Base-by-base conservation (phyloP, 92 coral and sea anemone species). In the Phenganax stokvisi region DNA sequence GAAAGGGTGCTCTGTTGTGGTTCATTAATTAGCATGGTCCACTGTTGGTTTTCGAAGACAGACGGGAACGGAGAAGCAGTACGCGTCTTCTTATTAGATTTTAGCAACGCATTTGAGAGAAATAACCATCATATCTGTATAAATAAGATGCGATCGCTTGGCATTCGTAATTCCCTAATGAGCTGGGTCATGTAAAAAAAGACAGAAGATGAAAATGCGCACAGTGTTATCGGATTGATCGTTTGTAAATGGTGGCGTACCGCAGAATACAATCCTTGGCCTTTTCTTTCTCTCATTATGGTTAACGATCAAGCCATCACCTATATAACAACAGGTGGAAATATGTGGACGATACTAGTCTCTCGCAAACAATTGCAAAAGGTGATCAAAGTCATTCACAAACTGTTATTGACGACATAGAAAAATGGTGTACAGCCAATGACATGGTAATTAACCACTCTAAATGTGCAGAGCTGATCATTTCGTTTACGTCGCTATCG, bases 371-470 rank as follows among this genome's bases (percentile, higher is more conserved):
- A 47, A 65, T 52, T 51, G 84, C 68, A 6, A 80, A 80, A 80
- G 37, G 63, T 9, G 71, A 51, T 13, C 85, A 81, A 54, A 69
- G 85, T 62, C 69, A 54, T 27, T 55, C 68, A 29, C 84, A 80
- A 53, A 20, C 71, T 10, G 30, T 65, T 65, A 65, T 65, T 10
- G 28, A 3, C 28, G 71, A 65, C 25, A 65, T 65, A 17, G 10
- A 11, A 10, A 28, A 65, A 65, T 65, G 71, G 47, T 65, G 28
- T 17, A 11, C 16, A 17, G 71, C 25, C 3, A 65, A 65, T 65
- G 71, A 17, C 31, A 65, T 65, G 71, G n/a, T 11, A 65, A 1
- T 65, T 10, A 65, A 65, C 71, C 16, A 65, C 71, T 0, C 84
- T 66, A 67, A 68, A 53, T 80, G 77, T 62, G 63, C 63, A 62